A percentile compares a stretch with the other conserved stretches of the same genome.
These are phyloP conservation scores for Dipus sagitta DNA, from an alignment of 2,797 vertebrate species.

Conservation along the genomic window DNA sequence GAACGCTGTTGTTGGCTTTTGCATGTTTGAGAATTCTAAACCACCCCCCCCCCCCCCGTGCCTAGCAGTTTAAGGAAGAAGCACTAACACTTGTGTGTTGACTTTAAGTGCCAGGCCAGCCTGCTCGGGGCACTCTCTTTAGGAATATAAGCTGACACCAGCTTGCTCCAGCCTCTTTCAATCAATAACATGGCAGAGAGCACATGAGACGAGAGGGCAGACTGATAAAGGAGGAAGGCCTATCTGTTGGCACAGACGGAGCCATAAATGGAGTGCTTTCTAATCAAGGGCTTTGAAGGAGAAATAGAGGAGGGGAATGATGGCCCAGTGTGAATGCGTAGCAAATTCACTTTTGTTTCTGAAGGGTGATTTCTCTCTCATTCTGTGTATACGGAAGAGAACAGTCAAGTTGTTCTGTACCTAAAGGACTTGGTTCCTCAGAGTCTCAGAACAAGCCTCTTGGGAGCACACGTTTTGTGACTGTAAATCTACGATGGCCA, in stretches of 20 bases:
- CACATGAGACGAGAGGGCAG: slow-evolving; percentile 90
- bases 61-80: slow-evolving; percentile 67
- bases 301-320: slow-evolving; percentile 62
- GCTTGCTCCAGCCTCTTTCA: slow-evolving; percentile 85
- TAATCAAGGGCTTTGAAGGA: slow-evolving; percentile 77
- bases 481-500: slow-evolving; percentile 89
- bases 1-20: slow-evolving; percentile 1
- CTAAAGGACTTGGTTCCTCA: slow-evolving; percentile 87
- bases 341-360: slow-evolving; percentile 58
- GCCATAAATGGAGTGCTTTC: slow-evolving; percentile 77
- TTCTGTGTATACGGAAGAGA: slow-evolving; percentile 23
- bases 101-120: slow-evolving; percentile 89
- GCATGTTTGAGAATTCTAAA: neutral
- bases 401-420: slow-evolving; percentile 88
- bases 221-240: slow-evolving; percentile 82
- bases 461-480: slow-evolving; percentile 82
- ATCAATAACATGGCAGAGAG: slow-evolving; percentile 92
- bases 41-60: too few relatives aligned
- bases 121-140: slow-evolving; percentile 89
- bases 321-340: slow-evolving; percentile 36
- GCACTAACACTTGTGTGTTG: slow-evolving; percentile 85
- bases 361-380: slow-evolving; percentile 7
- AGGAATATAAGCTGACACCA: slow-evolving; percentile 88
- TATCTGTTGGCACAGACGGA: slow-evolving; percentile 81
- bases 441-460: slow-evolving; percentile 86